Conservation (phyloP, 2,113 vertebrate genomes). For the Psittacula cyanocephala region DNA sequence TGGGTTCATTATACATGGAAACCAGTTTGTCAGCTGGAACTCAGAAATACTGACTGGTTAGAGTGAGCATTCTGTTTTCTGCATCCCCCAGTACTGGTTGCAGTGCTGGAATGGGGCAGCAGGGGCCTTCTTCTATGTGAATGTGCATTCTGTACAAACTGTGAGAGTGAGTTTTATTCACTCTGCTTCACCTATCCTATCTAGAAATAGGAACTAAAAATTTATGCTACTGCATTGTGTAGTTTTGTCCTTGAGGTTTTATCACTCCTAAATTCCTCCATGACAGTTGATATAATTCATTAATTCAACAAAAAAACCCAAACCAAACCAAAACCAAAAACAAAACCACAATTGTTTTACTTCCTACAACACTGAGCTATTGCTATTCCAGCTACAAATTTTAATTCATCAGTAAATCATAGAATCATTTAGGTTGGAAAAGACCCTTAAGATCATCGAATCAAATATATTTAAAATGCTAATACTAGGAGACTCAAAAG, state of each 20-base stretch:
- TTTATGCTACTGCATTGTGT: not conserved
- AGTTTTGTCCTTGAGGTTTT: not conserved
- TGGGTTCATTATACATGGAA: not conserved
- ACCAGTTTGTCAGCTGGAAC: not conserved
- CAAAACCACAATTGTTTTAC: not conserved
- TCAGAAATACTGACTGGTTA: not conserved
- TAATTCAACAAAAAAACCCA: not conserved
- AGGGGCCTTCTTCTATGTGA: not conserved
- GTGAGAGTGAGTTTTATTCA: not conserved
- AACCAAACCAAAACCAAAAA: not conserved
- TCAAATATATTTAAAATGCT: not conserved
- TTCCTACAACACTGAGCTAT: not conserved
- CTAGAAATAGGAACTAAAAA: not conserved
- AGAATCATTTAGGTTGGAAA: not conserved
- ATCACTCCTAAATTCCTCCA: not conserved
- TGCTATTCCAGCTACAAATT: not conserved
- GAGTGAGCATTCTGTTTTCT: not conserved
- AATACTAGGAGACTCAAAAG: not conserved
- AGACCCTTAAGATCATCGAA: not conserved
- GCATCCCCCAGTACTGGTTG: fast-evolving
- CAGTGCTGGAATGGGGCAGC: not conserved
- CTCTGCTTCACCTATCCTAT: not conserved
- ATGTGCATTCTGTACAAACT: not conserved
- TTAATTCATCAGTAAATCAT: not conserved
- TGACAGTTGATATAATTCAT: not conserved